Evolutionary conservation across 2,113 vertebrate genomes (phyloP), one percentile per base, ranked within the genome.

Genomic region (Chlorodrepanis virens): DNA sequence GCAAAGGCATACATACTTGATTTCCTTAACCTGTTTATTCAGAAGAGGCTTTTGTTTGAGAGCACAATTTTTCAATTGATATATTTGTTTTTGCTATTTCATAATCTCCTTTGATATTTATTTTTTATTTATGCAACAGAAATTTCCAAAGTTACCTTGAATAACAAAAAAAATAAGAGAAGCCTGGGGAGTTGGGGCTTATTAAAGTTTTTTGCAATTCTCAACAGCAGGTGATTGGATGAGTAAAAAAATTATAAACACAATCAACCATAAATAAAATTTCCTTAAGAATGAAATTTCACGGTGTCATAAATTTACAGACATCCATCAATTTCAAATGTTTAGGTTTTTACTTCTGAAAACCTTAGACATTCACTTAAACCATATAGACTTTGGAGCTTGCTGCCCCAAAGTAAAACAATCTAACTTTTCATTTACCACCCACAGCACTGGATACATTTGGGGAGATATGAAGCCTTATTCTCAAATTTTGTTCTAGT

Each of bases 351-450:
- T 10, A 7, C 8, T 14, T 56, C 0, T 60, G 22, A 82, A 79
- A 29, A 63, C 57, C 35, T 59, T 61, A 53, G 56, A 49, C 0
- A 1, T 75, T 74, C 10, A 52, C 6, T 37, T 49, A 68, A 50
- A 45, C 63, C 0, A 0, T 18, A 17, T 2, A 20, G 21, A 37
- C 5, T 33, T 13, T 29, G 6, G 29, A 68, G 5, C 4, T 72
- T 28, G 11, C 5, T 63, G 17, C 50, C 22, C 50, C 39, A 68
- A 56, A 85, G 29, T 2, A 76, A 87, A 87, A 33, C 0, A 78
- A 59, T 39, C 11, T 47, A 63, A 68, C 3, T 44, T 71, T 63
- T 82, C 3, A 37, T 50, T 79, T 33, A 39, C 17, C 20, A 40
- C 0, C 15, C 14, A 78, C 15, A 82, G 20, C 25, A 20, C 5